Evolutionary conservation across 2,888 invertebrate species (phyloP).

Genomic region (Colletes collaris): DNA sequence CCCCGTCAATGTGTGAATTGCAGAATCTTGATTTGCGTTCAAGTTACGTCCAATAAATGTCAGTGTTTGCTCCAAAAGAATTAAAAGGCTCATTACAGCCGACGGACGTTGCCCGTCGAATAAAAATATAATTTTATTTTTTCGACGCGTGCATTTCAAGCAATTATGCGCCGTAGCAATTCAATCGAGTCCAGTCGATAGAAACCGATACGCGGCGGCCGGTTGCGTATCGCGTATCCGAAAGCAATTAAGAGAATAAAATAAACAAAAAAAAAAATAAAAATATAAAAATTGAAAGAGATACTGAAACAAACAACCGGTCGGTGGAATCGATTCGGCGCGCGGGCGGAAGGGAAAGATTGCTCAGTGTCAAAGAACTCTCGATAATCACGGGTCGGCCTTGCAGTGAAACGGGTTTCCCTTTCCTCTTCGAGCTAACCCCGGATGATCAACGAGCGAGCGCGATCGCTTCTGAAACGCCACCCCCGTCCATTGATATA

Average conservation of each 20-base stretch:
- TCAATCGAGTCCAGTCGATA: no score
- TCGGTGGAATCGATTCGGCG: constrained; percentile 41
- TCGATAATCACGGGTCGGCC: constrained; percentile 56
- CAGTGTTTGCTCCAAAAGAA: no score
- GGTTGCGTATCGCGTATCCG: not conserved
- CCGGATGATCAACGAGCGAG: constrained; percentile 54
- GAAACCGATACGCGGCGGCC: no score
- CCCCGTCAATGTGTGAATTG: no score
- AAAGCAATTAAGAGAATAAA: constrained; percentile 10
- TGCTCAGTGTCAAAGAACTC: constrained; percentile 55
- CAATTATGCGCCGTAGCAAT: no score
- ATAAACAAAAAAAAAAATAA: no score
- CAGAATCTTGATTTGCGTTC: no score
- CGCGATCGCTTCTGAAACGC: constrained; percentile 53
- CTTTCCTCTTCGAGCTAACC: constrained; percentile 48
- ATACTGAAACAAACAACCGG: constrained; percentile 6
- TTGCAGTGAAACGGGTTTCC: constrained; percentile 49
- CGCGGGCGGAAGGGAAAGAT: constrained; percentile 26
- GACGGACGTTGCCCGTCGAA: not conserved
- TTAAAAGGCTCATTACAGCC: no score
- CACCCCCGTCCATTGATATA: constrained; percentile 53
- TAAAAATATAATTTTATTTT: no score
- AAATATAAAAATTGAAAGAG: constrained; percentile 1
- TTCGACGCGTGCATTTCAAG: no score
- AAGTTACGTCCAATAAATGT: no score